Evolutionary conservation across 2,888 invertebrate species (phyloP).

Genomic region (Standfussiana lucernea): DNA sequence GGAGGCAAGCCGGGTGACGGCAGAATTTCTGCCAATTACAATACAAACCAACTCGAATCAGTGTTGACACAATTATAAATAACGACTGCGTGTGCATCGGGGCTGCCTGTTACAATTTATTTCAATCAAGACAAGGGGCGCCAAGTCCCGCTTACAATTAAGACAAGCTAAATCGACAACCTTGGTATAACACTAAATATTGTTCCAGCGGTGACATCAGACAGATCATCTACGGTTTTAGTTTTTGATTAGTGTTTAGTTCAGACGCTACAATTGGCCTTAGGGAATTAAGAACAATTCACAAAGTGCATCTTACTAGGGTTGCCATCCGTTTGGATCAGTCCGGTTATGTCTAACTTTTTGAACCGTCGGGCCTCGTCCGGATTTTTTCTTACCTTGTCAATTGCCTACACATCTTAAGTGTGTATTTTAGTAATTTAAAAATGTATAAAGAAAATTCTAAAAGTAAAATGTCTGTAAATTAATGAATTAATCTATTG

Average conservation of each 20-base stretch:
- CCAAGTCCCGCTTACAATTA: constrained; percentile 54
- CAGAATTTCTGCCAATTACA: constrained; percentile 30
- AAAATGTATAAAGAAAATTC: not conserved
- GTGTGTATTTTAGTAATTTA: not conserved
- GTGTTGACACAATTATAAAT: constrained; percentile 64
- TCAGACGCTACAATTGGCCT: constrained; percentile 10
- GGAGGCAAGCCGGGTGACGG: not conserved
- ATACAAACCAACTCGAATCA: constrained; percentile 58
- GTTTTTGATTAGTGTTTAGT: not conserved
- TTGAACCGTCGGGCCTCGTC: not conserved
- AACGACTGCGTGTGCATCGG: constrained; percentile 48
- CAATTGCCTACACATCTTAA: not conserved
- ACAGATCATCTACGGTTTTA: constrained; percentile 40
- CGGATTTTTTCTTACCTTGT: not conserved
- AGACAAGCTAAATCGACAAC: constrained; percentile 45
- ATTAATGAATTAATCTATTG: not conserved
- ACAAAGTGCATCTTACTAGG: not conserved
- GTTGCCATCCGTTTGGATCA: not conserved
- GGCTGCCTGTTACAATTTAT: constrained; percentile 52
- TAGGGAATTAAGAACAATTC: not conserved
- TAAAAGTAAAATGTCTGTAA: not conserved
- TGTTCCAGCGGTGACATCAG: constrained; percentile 49
- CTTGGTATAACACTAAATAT: constrained; percentile 56
- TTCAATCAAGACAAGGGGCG: constrained; percentile 52
- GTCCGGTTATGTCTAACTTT: not conserved